phyloP scores from a whole-genome alignment of 2,113 vertebrate species.

The Colistium nudipinnis region DNA sequence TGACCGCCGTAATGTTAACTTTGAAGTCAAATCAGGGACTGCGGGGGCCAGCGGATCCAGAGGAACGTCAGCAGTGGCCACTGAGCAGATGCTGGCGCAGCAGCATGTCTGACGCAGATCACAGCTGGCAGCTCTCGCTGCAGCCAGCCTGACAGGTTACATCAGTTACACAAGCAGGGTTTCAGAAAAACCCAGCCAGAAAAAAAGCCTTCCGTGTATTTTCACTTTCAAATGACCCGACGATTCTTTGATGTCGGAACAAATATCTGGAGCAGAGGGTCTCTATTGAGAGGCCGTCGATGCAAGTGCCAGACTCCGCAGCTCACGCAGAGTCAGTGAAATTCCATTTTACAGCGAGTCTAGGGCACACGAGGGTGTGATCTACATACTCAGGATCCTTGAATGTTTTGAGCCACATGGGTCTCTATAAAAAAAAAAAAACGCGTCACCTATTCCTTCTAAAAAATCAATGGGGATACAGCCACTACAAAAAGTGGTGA shows the following conservation, averaged over 20 bases:
- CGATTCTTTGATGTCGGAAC: slow-evolving; percentile 32
- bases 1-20: slow-evolving; percentile 11
- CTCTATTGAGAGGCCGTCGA: slow-evolving; percentile 47
- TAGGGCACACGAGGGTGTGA: neutral
- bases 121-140: slow-evolving; percentile 64
- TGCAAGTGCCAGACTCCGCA: slow-evolving; percentile 23
- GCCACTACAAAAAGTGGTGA: neutral
- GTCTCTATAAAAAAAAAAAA: too few relatives aligned
- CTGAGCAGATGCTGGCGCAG: slow-evolving; percentile 74
- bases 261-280: slow-evolving; percentile 39
- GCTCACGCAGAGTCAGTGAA: slow-evolving; percentile 34
- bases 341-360: slow-evolving; percentile 9
- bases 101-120: slow-evolving; percentile 71
- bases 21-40: slow-evolving; percentile 26
- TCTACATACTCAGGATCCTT: slow-evolving; percentile 1
- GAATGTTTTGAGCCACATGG: slow-evolving; percentile 21
- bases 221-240: slow-evolving; percentile 74
- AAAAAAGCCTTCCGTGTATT: slow-evolving; percentile 27
- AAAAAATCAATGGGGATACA: neutral
- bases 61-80: slow-evolving; percentile 32
- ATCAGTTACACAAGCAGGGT: slow-evolving; percentile 54
- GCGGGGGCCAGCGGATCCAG: slow-evolving; percentile 36
- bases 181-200: slow-evolving; percentile 11
- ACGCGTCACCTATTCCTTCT: neutral
- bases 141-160: slow-evolving; percentile 63